A percentile compares a stretch with the other conserved stretches of the same genome.
Conservation (phyloP, 2,797 vertebrate species). For the Onychomys leucogaster region DNA sequence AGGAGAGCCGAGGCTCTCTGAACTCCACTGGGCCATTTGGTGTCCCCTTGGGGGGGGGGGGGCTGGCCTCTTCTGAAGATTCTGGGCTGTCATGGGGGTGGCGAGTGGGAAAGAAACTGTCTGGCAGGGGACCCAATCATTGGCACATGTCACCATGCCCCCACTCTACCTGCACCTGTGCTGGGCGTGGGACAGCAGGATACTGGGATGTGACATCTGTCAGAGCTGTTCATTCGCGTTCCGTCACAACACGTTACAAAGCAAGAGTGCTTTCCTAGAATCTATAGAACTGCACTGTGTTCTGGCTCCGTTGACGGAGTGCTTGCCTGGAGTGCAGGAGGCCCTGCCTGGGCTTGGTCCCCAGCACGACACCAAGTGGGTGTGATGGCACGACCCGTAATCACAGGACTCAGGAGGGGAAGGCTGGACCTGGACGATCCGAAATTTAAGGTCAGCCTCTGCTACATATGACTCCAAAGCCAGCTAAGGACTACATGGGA, state of each 20-base stretch:
- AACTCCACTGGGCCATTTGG: background rate
- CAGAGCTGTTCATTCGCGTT: background rate
- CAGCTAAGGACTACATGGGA: background rate
- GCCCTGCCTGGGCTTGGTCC: background rate
- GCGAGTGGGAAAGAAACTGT: too few species aligned
- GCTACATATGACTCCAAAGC: background rate
- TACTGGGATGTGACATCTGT: accelerated
- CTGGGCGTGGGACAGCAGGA: background rate
- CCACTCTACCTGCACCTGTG: accelerated
- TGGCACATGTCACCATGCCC: accelerated
- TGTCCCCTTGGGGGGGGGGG: background rate
- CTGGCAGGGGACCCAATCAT: background rate
- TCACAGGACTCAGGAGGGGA: background rate
- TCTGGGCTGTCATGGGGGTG: background rate
- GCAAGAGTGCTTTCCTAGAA: background rate
- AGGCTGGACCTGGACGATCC: too few species aligned
- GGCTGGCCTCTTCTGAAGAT: background rate
- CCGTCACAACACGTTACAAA: background rate
- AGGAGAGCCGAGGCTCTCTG: background rate
- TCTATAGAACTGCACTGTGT: background rate
- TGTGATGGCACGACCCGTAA: background rate
- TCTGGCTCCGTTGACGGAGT: too few species aligned
- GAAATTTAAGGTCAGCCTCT: background rate
- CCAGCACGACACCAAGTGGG: background rate
- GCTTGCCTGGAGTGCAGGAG: background rate